These are phyloP conservation scores for Sipha flava DNA, from an alignment of 1,140 invertebrate genomes.

Conservation along the genomic window DNA sequence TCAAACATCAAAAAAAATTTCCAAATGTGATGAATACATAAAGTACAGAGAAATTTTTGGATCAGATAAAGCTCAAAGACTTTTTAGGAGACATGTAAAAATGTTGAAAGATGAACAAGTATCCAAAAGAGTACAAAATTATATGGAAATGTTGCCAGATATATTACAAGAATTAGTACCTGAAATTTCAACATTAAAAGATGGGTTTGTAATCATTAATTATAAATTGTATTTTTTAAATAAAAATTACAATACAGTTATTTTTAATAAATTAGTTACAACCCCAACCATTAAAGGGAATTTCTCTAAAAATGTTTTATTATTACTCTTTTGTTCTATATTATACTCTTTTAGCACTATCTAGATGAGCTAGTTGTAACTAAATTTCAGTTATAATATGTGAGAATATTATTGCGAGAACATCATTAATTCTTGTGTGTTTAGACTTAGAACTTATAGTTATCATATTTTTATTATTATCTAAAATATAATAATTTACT, in stretches of 20 bases:
- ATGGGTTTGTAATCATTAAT: slow-evolving; percentile 50
- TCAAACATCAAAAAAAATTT: slow-evolving; percentile 73
- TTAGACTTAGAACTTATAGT: too few relatives aligned
- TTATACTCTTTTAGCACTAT: too few relatives aligned
- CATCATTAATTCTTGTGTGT: too few relatives aligned
- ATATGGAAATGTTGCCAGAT: slow-evolving; percentile 69
- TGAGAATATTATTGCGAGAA: too few relatives aligned
- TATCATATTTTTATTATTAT: too few relatives aligned
- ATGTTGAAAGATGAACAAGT: slow-evolving; percentile 79
- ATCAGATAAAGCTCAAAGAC: slow-evolving; percentile 67
- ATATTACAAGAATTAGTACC: slow-evolving; percentile 75
- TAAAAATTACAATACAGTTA: not conserved
- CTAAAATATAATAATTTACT: too few relatives aligned
- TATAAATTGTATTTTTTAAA: not conserved
- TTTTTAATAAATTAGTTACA: too few relatives aligned
- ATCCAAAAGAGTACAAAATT: slow-evolving; percentile 67
- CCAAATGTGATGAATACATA: slow-evolving; percentile 79
- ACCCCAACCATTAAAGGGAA: too few relatives aligned
- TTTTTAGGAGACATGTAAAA: slow-evolving; percentile 74
- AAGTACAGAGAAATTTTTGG: slow-evolving; percentile 87
- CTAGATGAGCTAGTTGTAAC: too few relatives aligned
- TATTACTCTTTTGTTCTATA: too few relatives aligned
- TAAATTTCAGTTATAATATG: too few relatives aligned
- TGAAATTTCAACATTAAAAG: slow-evolving; percentile 63
- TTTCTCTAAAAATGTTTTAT: too few relatives aligned